phyloP scores from a whole-genome alignment of 2,113 vertebrate species.

The Paedocypris sp. region DNA sequence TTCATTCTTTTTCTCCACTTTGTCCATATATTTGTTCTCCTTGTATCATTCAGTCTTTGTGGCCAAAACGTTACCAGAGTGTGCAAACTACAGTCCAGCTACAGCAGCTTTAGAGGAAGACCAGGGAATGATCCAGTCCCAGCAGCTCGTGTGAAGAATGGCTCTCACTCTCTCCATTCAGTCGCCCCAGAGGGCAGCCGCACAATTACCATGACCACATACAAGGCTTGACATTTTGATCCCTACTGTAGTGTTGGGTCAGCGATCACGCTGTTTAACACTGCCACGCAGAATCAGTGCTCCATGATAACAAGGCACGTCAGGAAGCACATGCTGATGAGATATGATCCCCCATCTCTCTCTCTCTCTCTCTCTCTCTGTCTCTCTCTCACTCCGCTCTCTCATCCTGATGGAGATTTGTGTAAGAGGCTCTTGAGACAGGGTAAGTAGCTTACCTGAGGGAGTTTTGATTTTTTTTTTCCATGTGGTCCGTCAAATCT shows the following conservation, averaged over 20 bases:
- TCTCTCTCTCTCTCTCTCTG: not conserved
- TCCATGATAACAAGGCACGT: conserved; percentile 4
- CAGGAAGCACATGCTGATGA: conserved; percentile 6
- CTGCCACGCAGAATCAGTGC: not conserved
- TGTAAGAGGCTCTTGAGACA: conserved; percentile 48
- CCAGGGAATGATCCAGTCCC: too few relatives aligned
- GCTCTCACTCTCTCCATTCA: not conserved
- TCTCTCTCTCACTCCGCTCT: too few relatives aligned
- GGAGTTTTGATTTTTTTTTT: conserved; percentile 50
- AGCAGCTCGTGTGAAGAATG: not conserved
- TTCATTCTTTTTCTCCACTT: not conserved
- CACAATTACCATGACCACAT: not conserved
- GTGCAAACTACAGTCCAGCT: too few relatives aligned
- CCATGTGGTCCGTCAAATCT: conserved; percentile 39
- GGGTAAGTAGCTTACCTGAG: conserved; percentile 54
- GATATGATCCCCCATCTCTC: not conserved
- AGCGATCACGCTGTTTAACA: conserved; percentile 17
- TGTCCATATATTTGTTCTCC: not conserved
- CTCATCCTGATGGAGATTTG: conserved; percentile 42
- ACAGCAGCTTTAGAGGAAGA: not conserved
- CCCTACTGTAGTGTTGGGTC: conserved; percentile 3
- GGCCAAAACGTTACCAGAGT: not conserved
- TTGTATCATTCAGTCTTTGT: not conserved
- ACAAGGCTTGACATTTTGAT: conserved; percentile 7
- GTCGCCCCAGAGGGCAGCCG: not conserved